A percentile compares a stretch with the other conserved stretches of the same genome.
These are phyloP conservation scores for Schizaphis graminum DNA, from an alignment of 2,888 invertebrate genomes.

Conservation along the genomic window DNA sequence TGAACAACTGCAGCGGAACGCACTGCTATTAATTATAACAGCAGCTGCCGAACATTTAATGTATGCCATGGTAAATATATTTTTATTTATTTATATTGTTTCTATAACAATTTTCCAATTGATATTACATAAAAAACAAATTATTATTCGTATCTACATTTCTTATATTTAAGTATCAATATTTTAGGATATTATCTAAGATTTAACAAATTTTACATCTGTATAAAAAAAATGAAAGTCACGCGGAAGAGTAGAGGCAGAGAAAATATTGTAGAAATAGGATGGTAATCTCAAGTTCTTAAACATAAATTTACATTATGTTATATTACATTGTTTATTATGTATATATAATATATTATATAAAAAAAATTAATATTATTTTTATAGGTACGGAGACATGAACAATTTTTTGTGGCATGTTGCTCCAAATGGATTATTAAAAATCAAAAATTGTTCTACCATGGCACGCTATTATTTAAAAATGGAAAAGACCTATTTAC, in stretches of 20 bases:
- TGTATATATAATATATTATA: no score
- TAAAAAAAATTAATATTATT: neutral
- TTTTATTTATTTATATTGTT: neutral
- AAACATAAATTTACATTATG: neutral
- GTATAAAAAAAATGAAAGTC: neutral
- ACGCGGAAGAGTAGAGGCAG: neutral
- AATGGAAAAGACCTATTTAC: neutral
- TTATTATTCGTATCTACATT: neutral
- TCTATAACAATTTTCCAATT: neutral
- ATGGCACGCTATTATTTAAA: no score
- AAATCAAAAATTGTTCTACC: neutral
- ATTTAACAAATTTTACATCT: neutral
- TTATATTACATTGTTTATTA: no score
- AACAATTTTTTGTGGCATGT: neutral
- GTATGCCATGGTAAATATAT: neutral
- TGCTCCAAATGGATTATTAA: neutral
- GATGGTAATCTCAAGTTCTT: neutral
- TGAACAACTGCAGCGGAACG: no score
- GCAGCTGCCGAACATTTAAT: neutral
- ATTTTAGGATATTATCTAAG: neutral
- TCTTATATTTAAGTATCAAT: neutral
- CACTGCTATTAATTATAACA: neutral
- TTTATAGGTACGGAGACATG: neutral
- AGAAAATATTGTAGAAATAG: neutral
- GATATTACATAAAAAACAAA: neutral